These are phyloP conservation scores for Uromys caudimaculatus DNA, from an alignment of 2,797 vertebrate genomes.

Conservation along the genomic window DNA sequence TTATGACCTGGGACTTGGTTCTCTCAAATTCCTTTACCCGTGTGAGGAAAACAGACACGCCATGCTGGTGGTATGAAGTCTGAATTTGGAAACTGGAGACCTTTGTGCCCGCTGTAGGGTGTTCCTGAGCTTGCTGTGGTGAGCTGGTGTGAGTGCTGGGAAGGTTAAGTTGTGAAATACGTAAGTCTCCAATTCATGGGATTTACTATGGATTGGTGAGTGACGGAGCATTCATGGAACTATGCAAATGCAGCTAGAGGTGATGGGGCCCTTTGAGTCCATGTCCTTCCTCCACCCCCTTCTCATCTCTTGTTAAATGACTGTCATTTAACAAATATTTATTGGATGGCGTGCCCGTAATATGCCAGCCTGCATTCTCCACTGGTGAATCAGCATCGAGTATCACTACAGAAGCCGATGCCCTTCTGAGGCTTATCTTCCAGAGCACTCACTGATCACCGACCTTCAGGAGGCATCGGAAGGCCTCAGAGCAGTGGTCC, in stretches of 20 bases:
- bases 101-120: not conserved
- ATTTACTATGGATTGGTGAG: not conserved
- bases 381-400: not conserved
- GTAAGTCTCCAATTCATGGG: not conserved
- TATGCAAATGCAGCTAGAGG: not conserved
- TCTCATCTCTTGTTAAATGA: not conserved
- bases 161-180: not conserved
- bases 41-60: not conserved
- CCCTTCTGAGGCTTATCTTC: not conserved
- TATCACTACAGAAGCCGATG: not conserved
- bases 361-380: not conserved
- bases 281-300: not conserved
- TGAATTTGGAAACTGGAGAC: not conserved
- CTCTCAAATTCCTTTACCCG: constrained; percentile 3
- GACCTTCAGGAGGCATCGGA: not conserved
- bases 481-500: not conserved
- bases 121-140: not conserved
- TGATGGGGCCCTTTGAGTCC: not conserved
- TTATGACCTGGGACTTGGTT: not conserved
- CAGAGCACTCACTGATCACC: not conserved
- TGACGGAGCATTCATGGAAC: not conserved
- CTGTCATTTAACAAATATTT: constrained; percentile 44
- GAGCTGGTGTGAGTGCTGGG: not conserved
- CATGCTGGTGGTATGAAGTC: not conserved
- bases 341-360: not conserved